Evolutionary conservation across 2,113 vertebrate species (phyloP).

Genomic region (Motacilla tschutschensis): DNA sequence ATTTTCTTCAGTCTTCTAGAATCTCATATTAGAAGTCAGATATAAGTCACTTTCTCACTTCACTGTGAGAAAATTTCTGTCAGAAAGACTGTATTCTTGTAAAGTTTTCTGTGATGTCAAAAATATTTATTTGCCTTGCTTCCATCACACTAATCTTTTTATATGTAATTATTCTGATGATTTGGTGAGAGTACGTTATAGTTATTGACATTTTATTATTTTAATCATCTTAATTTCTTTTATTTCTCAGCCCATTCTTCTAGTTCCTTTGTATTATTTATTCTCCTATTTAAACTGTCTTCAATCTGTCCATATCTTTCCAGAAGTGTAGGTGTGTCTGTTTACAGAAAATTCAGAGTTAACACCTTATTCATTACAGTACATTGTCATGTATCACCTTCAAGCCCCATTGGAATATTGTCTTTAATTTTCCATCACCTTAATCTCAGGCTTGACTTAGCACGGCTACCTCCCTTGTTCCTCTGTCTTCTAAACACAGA

Average conservation of each 20-base stretch:
- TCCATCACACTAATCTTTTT: neutral
- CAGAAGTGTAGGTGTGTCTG: neutral
- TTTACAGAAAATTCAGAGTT: neutral
- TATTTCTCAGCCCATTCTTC: neutral
- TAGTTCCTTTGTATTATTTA: neutral
- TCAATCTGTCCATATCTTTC: neutral
- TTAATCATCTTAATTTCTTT: neutral
- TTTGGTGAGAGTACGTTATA: neutral
- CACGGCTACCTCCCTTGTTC: neutral
- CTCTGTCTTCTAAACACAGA: neutral
- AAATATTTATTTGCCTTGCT: neutral
- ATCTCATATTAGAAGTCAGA: neutral
- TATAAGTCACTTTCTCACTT: neutral
- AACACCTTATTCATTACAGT: neutral
- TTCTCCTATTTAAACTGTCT: neutral
- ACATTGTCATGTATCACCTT: neutral
- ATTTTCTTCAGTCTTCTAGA: neutral
- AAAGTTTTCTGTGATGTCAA: neutral
- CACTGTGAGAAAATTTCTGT: neutral
- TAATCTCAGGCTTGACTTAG: neutral
- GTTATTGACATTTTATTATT: neutral
- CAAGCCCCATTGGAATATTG: neutral
- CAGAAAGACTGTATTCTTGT: neutral
- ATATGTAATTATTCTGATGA: neutral
- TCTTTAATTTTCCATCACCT: neutral